phyloP scores from a whole-genome alignment of 2,888 invertebrate species.

The Athalia circularis region DNA sequence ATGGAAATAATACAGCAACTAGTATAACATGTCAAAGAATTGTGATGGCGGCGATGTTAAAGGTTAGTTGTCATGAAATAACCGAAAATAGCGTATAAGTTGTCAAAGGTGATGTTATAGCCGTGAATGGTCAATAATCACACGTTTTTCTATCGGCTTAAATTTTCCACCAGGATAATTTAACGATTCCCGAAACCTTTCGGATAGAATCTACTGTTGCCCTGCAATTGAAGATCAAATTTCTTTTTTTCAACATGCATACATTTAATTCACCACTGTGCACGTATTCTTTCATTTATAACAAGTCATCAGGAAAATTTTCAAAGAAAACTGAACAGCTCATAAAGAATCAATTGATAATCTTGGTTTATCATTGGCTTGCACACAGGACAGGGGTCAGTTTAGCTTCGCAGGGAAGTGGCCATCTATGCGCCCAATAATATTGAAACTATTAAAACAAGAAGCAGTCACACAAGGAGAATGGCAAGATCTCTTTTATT shows the following conservation, averaged over 20 bases:
- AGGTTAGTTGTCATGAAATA: slow-evolving; percentile 69
- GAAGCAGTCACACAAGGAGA: slow-evolving; percentile 94
- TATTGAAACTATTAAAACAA: slow-evolving; percentile 94
- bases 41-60: slow-evolving; percentile 72
- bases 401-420: slow-evolving; percentile 96
- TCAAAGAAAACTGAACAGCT: too few relatives aligned
- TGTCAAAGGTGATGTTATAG: background rate
- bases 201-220: too few relatives aligned
- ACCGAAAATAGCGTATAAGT: slow-evolving; percentile 47
- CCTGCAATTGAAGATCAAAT: too few relatives aligned
- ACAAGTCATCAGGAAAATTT: too few relatives aligned
- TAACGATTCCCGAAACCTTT: too few relatives aligned
- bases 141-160: background rate
- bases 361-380: background rate
- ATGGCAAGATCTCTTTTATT: slow-evolving; percentile 98
- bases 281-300: too few relatives aligned
- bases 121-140: too few relatives aligned
- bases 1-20: background rate
- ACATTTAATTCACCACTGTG: too few relatives aligned
- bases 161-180: background rate
- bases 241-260: too few relatives aligned
- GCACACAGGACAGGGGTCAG: slow-evolving; percentile 84
- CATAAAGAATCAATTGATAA: too few relatives aligned
- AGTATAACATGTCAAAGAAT: slow-evolving; percentile 67
- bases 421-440: slow-evolving; percentile 95